These are phyloP conservation scores for Euplagia quadripunctaria DNA, from an alignment of 2,888 invertebrate genomes.

Conservation along the genomic window DNA sequence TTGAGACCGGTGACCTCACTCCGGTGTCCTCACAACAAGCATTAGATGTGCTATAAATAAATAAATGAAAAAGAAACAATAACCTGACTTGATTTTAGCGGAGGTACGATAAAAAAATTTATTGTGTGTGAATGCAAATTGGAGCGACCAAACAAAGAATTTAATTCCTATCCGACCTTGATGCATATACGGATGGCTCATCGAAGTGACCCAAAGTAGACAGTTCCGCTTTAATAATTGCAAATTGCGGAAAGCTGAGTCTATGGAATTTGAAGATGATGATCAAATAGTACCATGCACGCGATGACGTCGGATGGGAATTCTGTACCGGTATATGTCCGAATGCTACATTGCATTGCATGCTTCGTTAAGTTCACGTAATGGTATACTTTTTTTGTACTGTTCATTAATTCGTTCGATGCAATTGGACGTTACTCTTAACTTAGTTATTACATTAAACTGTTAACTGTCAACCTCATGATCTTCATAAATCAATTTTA, in stretches of 20 bases:
- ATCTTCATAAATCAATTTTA: no score
- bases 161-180: constrained; percentile 41
- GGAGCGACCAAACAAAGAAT: constrained; percentile 46
- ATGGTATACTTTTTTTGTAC: no score
- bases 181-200: constrained; percentile 40
- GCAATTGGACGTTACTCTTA: no score
- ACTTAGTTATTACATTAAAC: no score
- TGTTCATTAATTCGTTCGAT: no score
- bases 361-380: no score
- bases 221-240: constrained; percentile 49
- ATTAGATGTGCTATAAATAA: constrained; percentile 6
- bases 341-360: constrained; percentile 20
- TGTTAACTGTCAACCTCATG: no score
- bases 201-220: constrained; percentile 32
- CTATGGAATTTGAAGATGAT: constrained; percentile 46
- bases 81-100: constrained; percentile 16
- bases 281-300: constrained; percentile 42
- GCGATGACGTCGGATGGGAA: constrained; percentile 32
- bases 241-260: constrained; percentile 37
- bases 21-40: not conserved
- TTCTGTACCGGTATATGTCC: constrained; percentile 8
- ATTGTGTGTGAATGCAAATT: constrained; percentile 40
- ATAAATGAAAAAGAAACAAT: constrained; percentile 16
- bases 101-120: constrained; percentile 31
- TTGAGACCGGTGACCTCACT: not conserved